Conservation (phyloP, 1,140 invertebrate species). For the Danaus melanippus region DNA sequence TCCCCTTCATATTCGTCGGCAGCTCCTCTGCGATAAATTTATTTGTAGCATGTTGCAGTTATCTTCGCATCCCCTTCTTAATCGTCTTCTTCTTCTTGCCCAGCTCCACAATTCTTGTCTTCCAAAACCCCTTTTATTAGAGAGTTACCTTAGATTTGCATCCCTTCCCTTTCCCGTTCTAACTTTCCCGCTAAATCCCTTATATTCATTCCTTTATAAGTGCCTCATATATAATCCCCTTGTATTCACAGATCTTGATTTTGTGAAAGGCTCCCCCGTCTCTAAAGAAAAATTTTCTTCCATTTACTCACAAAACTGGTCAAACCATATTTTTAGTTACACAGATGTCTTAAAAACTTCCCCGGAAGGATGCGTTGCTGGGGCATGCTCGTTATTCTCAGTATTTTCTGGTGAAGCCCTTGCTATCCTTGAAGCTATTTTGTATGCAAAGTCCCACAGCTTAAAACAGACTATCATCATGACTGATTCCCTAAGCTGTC, state of each 20-base stretch:
- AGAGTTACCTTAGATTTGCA: too few species aligned
- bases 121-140: too few species aligned
- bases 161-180: background rate
- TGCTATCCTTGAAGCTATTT: background rate
- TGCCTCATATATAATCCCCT: background rate
- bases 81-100: too few species aligned
- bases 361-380: conserved; percentile 7
- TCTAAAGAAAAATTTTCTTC: background rate
- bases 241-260: conserved; percentile 3
- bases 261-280: background rate
- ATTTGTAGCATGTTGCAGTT: too few species aligned
- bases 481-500: conserved; percentile 5
- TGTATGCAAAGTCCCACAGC: background rate
- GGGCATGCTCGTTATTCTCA: conserved; percentile 12
- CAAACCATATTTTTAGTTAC: conserved; percentile 2
- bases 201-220: background rate
- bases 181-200: background rate
- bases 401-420: background rate
- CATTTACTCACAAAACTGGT: background rate
- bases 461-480: background rate
- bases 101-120: too few species aligned
- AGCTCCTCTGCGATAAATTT: too few species aligned
- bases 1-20: too few species aligned
- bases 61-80: too few species aligned
- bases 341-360: conserved; percentile 17